These are phyloP conservation scores for Lycocorax pyrrhopterus DNA, from an alignment of 2,113 vertebrate genomes.

Conservation along the genomic window DNA sequence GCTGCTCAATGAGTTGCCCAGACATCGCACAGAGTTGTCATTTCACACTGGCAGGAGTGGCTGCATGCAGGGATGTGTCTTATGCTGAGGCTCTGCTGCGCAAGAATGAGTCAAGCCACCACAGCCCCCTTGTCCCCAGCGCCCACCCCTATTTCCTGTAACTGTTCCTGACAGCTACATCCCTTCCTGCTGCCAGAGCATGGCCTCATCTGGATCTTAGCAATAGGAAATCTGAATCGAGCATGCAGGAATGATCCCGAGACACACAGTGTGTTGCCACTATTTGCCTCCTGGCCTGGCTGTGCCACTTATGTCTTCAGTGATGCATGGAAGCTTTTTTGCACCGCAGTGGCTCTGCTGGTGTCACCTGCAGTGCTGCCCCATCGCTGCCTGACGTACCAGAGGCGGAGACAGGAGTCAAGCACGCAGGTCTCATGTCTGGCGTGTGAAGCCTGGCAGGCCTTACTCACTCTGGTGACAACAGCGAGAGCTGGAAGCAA, in stretches of 20 bases:
- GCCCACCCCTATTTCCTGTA: neutral
- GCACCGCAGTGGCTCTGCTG: neutral
- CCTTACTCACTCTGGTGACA: neutral
- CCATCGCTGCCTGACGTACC: neutral
- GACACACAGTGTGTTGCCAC: neutral
- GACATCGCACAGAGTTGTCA: neutral
- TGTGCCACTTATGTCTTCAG: neutral
- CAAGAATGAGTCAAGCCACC: neutral
- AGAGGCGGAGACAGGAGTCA: neutral
- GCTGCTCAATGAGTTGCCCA: neutral
- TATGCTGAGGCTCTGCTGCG: neutral
- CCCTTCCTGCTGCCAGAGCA: neutral
- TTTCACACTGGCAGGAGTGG: neutral
- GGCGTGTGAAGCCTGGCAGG: neutral
- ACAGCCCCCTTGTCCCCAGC: fast-evolving
- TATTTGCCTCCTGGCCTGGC: neutral
- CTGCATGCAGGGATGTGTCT: neutral
- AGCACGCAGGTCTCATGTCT: neutral
- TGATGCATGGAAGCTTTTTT: neutral
- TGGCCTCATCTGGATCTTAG: neutral
- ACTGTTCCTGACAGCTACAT: neutral
- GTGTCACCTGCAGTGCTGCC: neutral
- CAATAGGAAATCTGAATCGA: neutral
- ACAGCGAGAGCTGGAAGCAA: neutral
- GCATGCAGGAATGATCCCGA: neutral